Conservation (phyloP, 1,140 invertebrate species). For the Aphaenogaster floridana region DNA sequence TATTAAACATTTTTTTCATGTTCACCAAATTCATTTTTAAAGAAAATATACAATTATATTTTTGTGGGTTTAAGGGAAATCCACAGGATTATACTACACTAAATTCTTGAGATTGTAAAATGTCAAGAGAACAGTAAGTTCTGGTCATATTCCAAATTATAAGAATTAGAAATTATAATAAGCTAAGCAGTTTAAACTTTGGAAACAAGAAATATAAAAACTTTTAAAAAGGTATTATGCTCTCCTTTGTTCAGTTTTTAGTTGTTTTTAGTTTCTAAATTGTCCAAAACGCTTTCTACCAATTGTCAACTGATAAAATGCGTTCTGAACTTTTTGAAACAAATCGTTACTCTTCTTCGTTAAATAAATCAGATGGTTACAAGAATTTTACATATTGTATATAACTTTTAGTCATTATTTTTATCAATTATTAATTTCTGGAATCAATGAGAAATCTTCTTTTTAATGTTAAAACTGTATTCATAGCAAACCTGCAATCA, state of each 20-base stretch:
- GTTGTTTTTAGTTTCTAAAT: not conserved
- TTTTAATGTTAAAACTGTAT: not conserved
- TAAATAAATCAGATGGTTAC: not conserved
- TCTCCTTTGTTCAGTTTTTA: not conserved
- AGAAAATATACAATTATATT: not conserved
- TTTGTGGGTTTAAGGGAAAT: not conserved
- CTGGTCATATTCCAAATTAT: conserved; percentile 3
- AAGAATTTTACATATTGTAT: not conserved
- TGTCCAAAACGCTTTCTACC: not conserved
- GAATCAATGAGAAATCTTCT: not conserved
- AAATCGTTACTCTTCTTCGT: not conserved
- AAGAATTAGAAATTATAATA: not conserved
- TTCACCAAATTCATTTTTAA: not conserved
- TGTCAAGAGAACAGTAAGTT: not conserved
- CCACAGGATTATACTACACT: not conserved
- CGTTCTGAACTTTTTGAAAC: not conserved
- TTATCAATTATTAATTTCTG: conserved; percentile 1
- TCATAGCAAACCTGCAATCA: not conserved
- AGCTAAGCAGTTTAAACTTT: not conserved
- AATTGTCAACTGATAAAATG: conserved; percentile 6
- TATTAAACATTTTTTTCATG: not conserved
- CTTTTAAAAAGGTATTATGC: not conserved
- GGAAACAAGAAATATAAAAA: not conserved
- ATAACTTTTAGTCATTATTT: not conserved
- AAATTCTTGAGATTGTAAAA: not conserved